phyloP scores from a whole-genome alignment of 2,113 vertebrate genomes.

The Tachysurus fulvidraco region DNA sequence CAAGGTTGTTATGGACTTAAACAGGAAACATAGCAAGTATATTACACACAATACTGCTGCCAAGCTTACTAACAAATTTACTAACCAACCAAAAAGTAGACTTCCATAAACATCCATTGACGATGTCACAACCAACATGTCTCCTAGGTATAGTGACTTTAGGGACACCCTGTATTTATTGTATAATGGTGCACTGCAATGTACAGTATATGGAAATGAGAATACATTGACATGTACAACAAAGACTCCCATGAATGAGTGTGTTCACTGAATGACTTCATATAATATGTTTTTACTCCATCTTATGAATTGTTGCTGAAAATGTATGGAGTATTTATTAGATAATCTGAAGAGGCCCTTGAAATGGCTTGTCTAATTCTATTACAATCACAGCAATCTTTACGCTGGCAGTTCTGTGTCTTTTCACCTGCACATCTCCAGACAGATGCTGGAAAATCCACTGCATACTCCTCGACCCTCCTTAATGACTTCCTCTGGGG shows the following conservation, averaged over 20 bases:
- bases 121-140: too few species aligned
- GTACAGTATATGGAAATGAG: not conserved
- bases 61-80: too few species aligned
- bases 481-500: slow-evolving; percentile 74
- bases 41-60: too few species aligned
- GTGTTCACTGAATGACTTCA: not conserved
- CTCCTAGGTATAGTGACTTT: too few species aligned
- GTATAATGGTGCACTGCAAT: not conserved
- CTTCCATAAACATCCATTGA: too few species aligned
- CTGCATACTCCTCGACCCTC: slow-evolving; percentile 75
- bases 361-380: not conserved
- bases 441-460: slow-evolving; percentile 72
- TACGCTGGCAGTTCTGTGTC: not conserved
- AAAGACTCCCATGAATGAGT: not conserved
- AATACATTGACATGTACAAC: not conserved
- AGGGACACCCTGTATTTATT: not conserved
- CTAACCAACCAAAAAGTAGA: too few species aligned
- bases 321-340: not conserved
- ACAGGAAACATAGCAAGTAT: too few species aligned
- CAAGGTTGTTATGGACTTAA: too few species aligned
- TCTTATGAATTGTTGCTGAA: not conserved
- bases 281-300: not conserved
- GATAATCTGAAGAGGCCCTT: not conserved
- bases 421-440: slow-evolving; percentile 78
- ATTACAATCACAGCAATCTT: not conserved